These are phyloP conservation scores for Liopterus haemorrhoidalis DNA, from an alignment of 2,888 invertebrate species.

Conservation along the genomic window DNA sequence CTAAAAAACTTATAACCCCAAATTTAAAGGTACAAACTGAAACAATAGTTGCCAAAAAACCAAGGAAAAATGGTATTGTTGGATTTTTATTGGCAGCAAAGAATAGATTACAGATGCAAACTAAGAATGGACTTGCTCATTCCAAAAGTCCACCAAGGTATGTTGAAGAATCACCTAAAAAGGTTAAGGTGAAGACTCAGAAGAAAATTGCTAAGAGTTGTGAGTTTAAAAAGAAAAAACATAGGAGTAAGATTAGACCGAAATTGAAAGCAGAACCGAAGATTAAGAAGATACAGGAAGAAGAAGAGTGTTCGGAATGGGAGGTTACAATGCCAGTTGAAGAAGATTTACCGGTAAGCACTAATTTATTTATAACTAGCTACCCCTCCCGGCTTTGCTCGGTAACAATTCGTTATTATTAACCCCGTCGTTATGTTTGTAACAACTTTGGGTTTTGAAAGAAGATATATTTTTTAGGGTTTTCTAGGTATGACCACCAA, in stretches of 20 bases:
- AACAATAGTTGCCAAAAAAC: constrained; percentile 77
- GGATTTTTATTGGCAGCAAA: constrained; percentile 61
- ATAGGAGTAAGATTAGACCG: constrained; percentile 60
- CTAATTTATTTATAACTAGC: too few relatives aligned
- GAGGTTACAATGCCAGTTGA: constrained; percentile 5
- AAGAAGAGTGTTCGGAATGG: constrained; percentile 6
- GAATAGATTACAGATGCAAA: constrained; percentile 52
- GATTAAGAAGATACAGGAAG: constrained; percentile 25
- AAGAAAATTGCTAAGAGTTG: constrained; percentile 26
- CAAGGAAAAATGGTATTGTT: constrained; percentile 61
- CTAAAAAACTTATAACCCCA: constrained; percentile 59
- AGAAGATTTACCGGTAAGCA: too few relatives aligned
- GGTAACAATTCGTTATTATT: too few relatives aligned
- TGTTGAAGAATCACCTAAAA: constrained; percentile 38
- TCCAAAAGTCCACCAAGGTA: constrained; percentile 52
- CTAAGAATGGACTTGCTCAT: constrained; percentile 47
- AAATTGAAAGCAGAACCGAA: constrained; percentile 64
- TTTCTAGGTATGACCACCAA: too few relatives aligned
- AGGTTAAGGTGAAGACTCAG: constrained; percentile 19
- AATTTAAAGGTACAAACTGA: constrained; percentile 57
- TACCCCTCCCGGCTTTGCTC: too few relatives aligned
- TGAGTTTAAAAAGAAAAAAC: too few relatives aligned
- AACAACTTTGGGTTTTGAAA: too few relatives aligned
- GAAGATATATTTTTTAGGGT: too few relatives aligned
- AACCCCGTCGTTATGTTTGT: too few relatives aligned